Conservation (phyloP, 2,113 vertebrate species). For the Ramphastos sulfuratus region DNA sequence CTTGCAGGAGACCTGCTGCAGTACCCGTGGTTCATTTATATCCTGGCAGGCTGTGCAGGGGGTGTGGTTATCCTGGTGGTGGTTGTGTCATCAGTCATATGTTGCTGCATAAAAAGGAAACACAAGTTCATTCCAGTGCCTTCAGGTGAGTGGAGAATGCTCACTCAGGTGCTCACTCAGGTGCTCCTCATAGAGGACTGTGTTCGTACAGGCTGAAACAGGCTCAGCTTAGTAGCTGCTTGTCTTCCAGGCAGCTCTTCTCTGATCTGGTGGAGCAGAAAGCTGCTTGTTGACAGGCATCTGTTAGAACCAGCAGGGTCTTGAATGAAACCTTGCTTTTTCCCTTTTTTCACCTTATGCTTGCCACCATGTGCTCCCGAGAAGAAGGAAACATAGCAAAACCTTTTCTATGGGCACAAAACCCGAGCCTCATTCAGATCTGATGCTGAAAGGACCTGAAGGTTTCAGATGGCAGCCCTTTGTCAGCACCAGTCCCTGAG, state of each 20-base stretch:
- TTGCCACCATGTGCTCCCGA: background rate
- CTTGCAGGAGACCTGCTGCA: slow-evolving; percentile 52
- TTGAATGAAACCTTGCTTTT: background rate
- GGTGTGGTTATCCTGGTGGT: slow-evolving; percentile 2
- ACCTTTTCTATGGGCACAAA: background rate
- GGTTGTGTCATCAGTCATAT: slow-evolving; percentile 41
- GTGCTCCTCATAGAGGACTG: background rate
- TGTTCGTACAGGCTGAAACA: background rate
- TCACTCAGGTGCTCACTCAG: background rate
- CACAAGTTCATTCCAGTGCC: slow-evolving; percentile 62
- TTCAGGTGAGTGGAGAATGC: slow-evolving; percentile 45
- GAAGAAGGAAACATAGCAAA: background rate
- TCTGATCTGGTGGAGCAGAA: background rate
- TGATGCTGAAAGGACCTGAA: background rate
- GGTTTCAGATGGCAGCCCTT: background rate
- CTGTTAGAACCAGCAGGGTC: accelerated
- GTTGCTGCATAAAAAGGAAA: slow-evolving; percentile 64
- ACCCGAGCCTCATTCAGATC: background rate
- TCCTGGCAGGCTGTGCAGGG: slow-evolving; percentile 42
- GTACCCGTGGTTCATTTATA: slow-evolving; percentile 57
- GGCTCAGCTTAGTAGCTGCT: background rate
- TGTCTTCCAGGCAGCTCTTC: background rate
- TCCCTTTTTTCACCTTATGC: background rate
- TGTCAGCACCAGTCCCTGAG: background rate
- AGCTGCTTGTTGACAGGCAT: background rate